These are phyloP conservation scores for Malthinus flaveolus DNA, from an alignment of 2,888 invertebrate species.

Conservation along the genomic window DNA sequence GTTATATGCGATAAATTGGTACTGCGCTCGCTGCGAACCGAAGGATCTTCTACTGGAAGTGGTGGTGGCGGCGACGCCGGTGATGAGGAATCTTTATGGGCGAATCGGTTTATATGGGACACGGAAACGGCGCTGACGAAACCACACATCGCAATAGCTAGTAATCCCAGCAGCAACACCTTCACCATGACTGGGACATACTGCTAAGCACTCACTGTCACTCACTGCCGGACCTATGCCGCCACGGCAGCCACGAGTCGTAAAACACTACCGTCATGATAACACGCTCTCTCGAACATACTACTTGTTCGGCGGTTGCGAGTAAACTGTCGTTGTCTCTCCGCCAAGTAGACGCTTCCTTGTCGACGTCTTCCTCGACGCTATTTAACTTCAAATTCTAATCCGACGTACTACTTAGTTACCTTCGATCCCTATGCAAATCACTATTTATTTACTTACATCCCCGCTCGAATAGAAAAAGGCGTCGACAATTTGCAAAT, in stretches of 20 bases:
- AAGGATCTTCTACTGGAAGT: constrained; percentile 37
- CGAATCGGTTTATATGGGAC: constrained; percentile 39
- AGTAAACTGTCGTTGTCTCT: constrained; percentile 51
- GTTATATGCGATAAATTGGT: constrained; percentile 81
- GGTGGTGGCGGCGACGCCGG: constrained; percentile 31
- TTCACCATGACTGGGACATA: constrained; percentile 58
- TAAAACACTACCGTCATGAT: constrained; percentile 45
- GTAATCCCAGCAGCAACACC: constrained; percentile 55
- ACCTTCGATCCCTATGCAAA: constrained; percentile 24
- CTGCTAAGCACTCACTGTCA: constrained; percentile 48
- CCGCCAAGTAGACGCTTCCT: constrained; percentile 39
- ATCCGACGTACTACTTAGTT: constrained; percentile 16
- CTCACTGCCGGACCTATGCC: constrained; percentile 50
- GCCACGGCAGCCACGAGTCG: constrained; percentile 56
- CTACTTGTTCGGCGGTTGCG: constrained; percentile 57
- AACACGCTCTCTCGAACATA: constrained; percentile 40
- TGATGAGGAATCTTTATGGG: constrained; percentile 36
- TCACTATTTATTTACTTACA: constrained; percentile 25
- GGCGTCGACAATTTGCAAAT: constrained; percentile 19
- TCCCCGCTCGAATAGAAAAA: constrained; percentile 21
- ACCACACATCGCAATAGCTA: constrained; percentile 54
- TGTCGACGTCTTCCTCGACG: constrained; percentile 49
- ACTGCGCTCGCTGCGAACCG: constrained; percentile 72
- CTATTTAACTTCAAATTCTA: constrained; percentile 16
- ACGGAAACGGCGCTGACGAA: constrained; percentile 51